Evolutionary conservation across 2,797 vertebrate genomes (phyloP).

Genomic region (Luscinia megarhynchos): DNA sequence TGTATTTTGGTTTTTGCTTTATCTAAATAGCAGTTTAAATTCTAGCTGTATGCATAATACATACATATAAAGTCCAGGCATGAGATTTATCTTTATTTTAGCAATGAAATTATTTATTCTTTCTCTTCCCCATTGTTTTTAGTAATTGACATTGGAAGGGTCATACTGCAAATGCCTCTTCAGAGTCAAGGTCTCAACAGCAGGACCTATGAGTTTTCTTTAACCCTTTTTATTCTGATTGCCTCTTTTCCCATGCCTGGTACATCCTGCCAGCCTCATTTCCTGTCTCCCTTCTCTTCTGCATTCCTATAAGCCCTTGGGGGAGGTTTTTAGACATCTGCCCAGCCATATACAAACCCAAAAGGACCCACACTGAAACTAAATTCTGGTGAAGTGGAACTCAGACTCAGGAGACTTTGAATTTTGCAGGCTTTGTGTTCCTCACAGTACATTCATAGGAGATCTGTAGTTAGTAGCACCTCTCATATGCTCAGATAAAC

Average conservation of each 20-base stretch:
- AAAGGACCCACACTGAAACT: not conserved
- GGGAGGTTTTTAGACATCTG: not conserved
- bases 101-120: not conserved
- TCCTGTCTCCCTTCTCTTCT: not conserved
- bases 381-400: not conserved
- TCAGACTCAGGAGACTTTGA: not conserved
- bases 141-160: not conserved
- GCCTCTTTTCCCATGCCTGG: not conserved
- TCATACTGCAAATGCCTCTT: not conserved
- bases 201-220: not conserved
- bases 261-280: not conserved
- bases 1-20: not conserved
- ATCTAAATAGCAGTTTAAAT: not conserved
- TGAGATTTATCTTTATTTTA: not conserved
- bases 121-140: not conserved
- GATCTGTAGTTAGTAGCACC: not conserved
- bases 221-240: not conserved
- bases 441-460: not conserved
- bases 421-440: not conserved
- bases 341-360: not conserved
- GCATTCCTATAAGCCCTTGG: not conserved
- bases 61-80: not conserved
- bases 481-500: not conserved
- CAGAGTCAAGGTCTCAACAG: not conserved
- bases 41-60: not conserved